Evolutionary conservation across 2,888 invertebrate species (phyloP).

Genomic region (Papilio protenor): DNA sequence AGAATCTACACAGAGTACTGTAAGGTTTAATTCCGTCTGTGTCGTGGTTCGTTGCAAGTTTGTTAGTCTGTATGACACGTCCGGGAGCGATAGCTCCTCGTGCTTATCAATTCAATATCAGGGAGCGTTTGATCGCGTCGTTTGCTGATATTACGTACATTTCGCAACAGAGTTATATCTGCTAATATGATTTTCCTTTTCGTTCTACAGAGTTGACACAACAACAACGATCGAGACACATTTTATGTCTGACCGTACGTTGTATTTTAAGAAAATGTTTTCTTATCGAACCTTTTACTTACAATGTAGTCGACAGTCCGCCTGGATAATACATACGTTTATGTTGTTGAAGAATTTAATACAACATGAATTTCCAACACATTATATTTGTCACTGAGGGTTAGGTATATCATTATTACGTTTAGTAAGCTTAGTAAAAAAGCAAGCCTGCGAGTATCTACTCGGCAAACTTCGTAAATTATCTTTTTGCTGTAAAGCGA

Average conservation of each 20-base stretch:
- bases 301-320: background rate
- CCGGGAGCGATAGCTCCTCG: constrained; percentile 54
- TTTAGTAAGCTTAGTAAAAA: background rate
- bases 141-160: constrained; percentile 63
- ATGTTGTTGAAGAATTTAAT: background rate
- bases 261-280: background rate
- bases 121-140: constrained; percentile 71
- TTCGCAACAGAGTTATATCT: constrained; percentile 48
- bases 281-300: background rate
- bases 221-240: constrained; percentile 16
- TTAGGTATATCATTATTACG: background rate
- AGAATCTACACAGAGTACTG: background rate
- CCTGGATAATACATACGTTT: background rate
- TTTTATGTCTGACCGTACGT: constrained; percentile 11
- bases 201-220: constrained; percentile 36
- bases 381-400: background rate
- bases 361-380: background rate
- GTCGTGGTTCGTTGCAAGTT: constrained; percentile 43
- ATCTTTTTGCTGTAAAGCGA: constrained; percentile 54
- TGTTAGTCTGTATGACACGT: constrained; percentile 44
- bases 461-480: constrained; percentile 58
- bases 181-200: constrained; percentile 44
- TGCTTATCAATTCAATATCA: constrained; percentile 78
- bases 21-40: background rate
- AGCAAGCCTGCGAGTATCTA: constrained; percentile 53